These are phyloP conservation scores for Bradynema listronoti DNA, from an alignment of 1,140 invertebrate species.

Conservation along the genomic window DNA sequence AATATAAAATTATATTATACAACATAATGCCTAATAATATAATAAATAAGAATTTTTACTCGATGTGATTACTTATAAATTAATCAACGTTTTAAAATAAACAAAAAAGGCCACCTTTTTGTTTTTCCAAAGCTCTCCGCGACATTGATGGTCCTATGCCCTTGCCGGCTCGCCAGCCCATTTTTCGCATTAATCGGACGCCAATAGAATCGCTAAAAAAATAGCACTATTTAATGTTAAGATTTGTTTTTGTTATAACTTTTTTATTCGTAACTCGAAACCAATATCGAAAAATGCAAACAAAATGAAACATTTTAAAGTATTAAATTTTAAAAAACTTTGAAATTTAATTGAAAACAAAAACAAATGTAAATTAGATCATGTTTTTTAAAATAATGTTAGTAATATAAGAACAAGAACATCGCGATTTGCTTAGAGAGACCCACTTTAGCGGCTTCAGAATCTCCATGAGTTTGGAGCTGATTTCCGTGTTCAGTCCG, in stretches of 20 bases:
- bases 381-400: too few relatives aligned
- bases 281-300: too few relatives aligned
- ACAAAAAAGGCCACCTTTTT: conserved; percentile 44
- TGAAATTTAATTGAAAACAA: too few relatives aligned
- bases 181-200: conserved; percentile 72
- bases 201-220: conserved; percentile 74
- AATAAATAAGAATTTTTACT: background rate
- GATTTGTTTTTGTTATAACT: too few relatives aligned
- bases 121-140: conserved; percentile 61
- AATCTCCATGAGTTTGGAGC: conserved; percentile 17
- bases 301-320: too few relatives aligned
- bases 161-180: conserved; percentile 80
- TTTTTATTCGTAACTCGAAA: background rate
- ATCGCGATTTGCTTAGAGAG: too few relatives aligned
- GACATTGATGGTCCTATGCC: conserved; percentile 70
- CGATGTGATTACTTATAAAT: too few relatives aligned
- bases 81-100: too few relatives aligned
- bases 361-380: too few relatives aligned
- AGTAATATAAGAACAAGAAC: too few relatives aligned
- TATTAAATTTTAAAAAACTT: background rate
- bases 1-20: background rate
- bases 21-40: background rate
- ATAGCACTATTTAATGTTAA: too few relatives aligned
- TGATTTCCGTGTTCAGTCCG: background rate
- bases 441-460: conserved; percentile 35